phyloP scores from a whole-genome alignment of 1,140 invertebrate genomes.

The Maconellicoccus hirsutus region DNA sequence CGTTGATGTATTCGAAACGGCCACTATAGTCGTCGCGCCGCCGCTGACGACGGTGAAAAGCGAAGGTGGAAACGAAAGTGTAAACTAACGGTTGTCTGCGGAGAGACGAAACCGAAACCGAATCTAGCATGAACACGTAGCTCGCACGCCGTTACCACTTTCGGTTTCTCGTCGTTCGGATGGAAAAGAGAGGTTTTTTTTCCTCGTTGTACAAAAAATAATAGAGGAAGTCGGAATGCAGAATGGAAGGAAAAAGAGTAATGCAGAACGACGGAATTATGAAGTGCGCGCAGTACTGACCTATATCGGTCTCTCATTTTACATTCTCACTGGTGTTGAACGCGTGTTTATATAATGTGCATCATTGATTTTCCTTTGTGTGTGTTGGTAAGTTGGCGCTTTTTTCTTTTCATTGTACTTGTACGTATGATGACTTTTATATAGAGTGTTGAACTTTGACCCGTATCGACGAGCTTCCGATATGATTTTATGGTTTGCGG shows the following conservation, averaged over 20 bases:
- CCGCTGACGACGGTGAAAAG: neutral
- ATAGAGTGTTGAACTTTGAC: conserved; percentile 18
- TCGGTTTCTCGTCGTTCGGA: too few species aligned
- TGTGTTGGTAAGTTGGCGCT: too few species aligned
- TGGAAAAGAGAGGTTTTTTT: too few species aligned
- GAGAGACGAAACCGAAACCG: neutral
- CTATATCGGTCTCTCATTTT: neutral
- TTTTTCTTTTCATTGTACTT: too few species aligned
- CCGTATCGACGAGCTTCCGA: neutral
- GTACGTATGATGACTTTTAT: conserved; percentile 14
- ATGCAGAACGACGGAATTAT: neutral
- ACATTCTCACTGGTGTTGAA: neutral
- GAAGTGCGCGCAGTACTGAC: neutral
- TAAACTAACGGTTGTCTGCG: neutral
- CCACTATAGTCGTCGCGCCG: too few species aligned
- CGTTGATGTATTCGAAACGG: too few species aligned
- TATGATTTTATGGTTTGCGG: too few species aligned
- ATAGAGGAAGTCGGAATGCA: too few species aligned
- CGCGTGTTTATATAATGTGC: neutral
- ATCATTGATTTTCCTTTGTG: conserved; percentile 13
- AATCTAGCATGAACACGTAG: too few species aligned
- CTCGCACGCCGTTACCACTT: too few species aligned
- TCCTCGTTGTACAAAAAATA: too few species aligned
- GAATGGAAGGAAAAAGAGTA: neutral
- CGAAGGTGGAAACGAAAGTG: neutral